phyloP scores from a whole-genome alignment of 2,113 vertebrate species.

The Rhodinocichla rosea region DNA sequence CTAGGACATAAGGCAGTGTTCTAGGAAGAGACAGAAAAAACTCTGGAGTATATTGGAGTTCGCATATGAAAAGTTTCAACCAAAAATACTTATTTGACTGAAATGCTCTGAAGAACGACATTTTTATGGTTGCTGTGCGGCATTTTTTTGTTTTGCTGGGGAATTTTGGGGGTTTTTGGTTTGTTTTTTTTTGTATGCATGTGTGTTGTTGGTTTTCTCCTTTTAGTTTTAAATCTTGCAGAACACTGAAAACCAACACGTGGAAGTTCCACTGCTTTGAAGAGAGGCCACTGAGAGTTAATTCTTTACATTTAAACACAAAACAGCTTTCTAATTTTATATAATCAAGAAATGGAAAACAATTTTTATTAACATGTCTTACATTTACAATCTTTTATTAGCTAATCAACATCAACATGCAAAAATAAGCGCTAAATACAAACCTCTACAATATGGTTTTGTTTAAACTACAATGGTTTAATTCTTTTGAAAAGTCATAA shows the following conservation, averaged over 20 bases:
- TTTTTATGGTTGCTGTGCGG: background rate
- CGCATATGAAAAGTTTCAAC: background rate
- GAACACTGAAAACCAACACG: background rate
- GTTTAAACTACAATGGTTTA: slow-evolving; percentile 71
- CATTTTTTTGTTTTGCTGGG: background rate
- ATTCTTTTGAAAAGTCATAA: slow-evolving; percentile 51
- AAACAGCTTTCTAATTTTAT: slow-evolving; percentile 28
- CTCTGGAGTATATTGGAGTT: rapidly evolving
- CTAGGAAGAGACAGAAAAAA: background rate
- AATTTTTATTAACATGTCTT: slow-evolving; percentile 76
- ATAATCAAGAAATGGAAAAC: slow-evolving; percentile 73
- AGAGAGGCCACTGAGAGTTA: background rate
- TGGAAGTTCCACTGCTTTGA: background rate
- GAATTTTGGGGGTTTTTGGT: background rate
- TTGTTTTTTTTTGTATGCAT: background rate
- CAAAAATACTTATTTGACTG: background rate
- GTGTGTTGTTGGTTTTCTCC: background rate
- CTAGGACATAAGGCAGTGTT: background rate
- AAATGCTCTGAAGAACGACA: background rate
- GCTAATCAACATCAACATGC: slow-evolving; percentile 91
- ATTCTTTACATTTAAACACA: background rate
- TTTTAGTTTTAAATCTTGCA: background rate
- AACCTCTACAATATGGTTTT: slow-evolving; percentile 77
- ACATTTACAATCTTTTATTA: slow-evolving; percentile 88
- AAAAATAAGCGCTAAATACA: slow-evolving; percentile 85